A percentile compares a stretch with the other conserved stretches of the same genome.
phyloP scores from a whole-genome alignment of 1,140 invertebrate genomes.

The Drosophila lini region DNA sequence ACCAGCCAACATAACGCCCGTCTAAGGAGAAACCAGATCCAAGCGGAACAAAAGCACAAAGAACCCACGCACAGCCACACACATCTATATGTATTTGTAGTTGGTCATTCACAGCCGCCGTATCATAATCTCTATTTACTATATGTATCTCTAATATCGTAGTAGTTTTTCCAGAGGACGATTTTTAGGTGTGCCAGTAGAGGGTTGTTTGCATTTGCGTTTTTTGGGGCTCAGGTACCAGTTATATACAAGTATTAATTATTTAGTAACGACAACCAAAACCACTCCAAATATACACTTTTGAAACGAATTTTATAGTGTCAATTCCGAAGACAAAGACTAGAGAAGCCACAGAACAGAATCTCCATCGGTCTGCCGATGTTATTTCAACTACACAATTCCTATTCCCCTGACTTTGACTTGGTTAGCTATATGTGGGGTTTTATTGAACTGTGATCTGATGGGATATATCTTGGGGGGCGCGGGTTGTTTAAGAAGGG shows the following conservation, averaged over 20 bases:
- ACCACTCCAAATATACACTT: conserved; percentile 56
- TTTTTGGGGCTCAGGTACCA: conserved; percentile 61
- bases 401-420: conserved; percentile 25
- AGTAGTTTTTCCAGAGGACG: conserved; percentile 47
- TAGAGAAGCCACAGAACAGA: conserved; percentile 14
- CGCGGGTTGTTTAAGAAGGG: neutral
- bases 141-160: conserved; percentile 40
- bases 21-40: conserved; percentile 40
- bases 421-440: conserved; percentile 31
- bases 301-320: conserved; percentile 66
- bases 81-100: conserved; percentile 45
- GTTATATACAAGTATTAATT: conserved; percentile 69
- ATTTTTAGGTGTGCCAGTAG: conserved; percentile 59
- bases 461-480: conserved; percentile 24
- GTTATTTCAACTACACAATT: conserved; percentile 11
- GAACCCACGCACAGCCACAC: conserved; percentile 19
- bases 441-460: conserved; percentile 44
- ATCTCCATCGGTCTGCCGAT: conserved; percentile 33
- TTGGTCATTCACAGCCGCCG: conserved; percentile 34
- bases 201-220: conserved; percentile 22
- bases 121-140: conserved; percentile 50
- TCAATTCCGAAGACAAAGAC: conserved; percentile 48
- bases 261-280: conserved; percentile 14
- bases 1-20: conserved; percentile 67
- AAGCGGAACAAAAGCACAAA: conserved; percentile 22